Evolutionary conservation across 1,140 invertebrate species (phyloP).

Genomic region (Drosophila lini): DNA sequence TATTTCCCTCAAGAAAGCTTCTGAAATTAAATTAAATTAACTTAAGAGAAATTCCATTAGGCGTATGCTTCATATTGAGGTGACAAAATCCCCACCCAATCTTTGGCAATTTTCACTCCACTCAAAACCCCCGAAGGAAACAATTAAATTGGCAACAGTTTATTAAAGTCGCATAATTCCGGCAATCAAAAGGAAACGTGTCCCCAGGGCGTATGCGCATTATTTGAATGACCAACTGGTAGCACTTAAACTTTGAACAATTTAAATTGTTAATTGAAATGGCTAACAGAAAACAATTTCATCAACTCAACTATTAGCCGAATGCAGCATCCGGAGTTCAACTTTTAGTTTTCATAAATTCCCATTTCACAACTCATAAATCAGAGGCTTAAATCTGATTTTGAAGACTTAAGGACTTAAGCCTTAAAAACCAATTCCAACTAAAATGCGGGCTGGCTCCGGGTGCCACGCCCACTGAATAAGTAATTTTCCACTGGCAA

Average conservation of each 20-base stretch:
- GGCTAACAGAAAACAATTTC: conserved; percentile 11
- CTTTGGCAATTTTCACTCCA: not conserved
- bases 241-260: conserved; percentile 6
- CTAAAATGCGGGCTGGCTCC: conserved; percentile 15
- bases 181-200: conserved; percentile 15
- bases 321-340: conserved; percentile 1
- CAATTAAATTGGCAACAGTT: conserved; percentile 19
- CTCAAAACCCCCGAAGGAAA: not conserved
- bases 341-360: conserved; percentile 21
- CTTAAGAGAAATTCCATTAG: conserved; percentile 1
- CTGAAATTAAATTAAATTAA: not conserved
- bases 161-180: conserved; percentile 14
- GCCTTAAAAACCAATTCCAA: conserved; percentile 46
- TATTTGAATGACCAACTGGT: conserved; percentile 2
- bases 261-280: conserved; percentile 1
- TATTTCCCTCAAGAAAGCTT: not conserved
- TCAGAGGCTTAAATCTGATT: conserved; percentile 45
- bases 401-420: conserved; percentile 48
- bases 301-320: conserved; percentile 6
- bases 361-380: conserved; percentile 44
- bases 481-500: conserved; percentile 24
- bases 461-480: conserved; percentile 27
- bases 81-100: not conserved
- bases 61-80: too few species aligned
- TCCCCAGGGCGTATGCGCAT: conserved; percentile 7